Base-by-base conservation (phyloP, 2,113 vertebrate species). In the Megaceryle maxima region DNA sequence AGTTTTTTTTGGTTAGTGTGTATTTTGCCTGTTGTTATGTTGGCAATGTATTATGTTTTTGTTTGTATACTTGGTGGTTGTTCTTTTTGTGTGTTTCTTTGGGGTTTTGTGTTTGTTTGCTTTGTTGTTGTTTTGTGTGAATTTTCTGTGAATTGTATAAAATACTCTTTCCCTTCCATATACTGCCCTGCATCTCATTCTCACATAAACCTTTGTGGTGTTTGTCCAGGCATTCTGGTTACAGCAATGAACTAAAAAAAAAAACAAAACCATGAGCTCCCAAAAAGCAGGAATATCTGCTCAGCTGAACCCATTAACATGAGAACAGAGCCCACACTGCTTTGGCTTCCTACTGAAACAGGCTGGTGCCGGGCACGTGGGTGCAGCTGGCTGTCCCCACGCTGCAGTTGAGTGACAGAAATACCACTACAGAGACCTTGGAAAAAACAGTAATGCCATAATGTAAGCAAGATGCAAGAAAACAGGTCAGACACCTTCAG, bases 201-300 rank as follows among this genome's bases (percentile, higher is more conserved):
- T 77, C 75, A 73, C 62, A 83, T 56, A 79, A 94, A 37, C 17
- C 29, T 64, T 60, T 88, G 10, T 25, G 18, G 37, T 77, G 39
- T 66, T 74, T 77, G 72, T 86, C 83, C 79, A 46, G 73, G 66
- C 60, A 68, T 86, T 74, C 48, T 69, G 22, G 19, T 43, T 84
- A 46, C 51, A 67, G 26, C 20, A 67, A 75, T 0, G 0, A 87
- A 73, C 20, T 13, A 26, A 19, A 41, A 31, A 68, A 53, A 28
- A 31, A 56, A 41, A 9, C 39, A 8, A 37, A 37, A 37, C 5
- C 63, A 41, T 1, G 4, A 35, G 21, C 16, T 70, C 37, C 29
- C 46, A 18, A 73, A 69, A 90, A 93, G 78, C 56, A 88, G 31
- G 18, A 73, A 35, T 62, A 90, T 68, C 82, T 86, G 83, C 68